Evolutionary conservation across 2,888 invertebrate genomes (phyloP).

Genomic region (Plagodis dolabraria): DNA sequence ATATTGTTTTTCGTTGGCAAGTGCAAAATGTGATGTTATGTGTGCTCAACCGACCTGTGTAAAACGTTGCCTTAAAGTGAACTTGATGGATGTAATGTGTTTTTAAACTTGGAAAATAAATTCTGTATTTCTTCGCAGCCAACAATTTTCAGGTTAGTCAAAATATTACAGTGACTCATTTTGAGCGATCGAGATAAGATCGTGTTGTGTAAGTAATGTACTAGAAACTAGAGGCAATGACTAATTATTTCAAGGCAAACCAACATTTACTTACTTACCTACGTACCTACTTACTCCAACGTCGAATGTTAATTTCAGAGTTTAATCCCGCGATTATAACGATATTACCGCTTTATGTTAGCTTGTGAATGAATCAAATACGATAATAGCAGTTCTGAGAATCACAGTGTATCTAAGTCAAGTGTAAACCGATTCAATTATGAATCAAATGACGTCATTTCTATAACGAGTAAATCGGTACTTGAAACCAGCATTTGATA

Average conservation of each 20-base stretch:
- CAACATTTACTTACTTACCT: constrained; percentile 34
- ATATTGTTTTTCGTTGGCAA: constrained; percentile 68
- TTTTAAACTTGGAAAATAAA: constrained; percentile 73
- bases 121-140: constrained; percentile 46
- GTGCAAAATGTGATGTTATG: constrained; percentile 83
- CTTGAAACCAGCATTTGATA: constrained; percentile 29
- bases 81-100: constrained; percentile 76
- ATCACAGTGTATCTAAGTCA: constrained; percentile 37
- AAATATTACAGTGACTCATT: constrained; percentile 21
- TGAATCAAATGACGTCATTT: constrained; percentile 44
- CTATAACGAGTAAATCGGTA: constrained; percentile 38
- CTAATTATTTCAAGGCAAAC: constrained; percentile 52
- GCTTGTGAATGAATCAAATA: constrained; percentile 37
- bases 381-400: constrained; percentile 31
- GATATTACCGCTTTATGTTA: constrained; percentile 25
- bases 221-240: constrained; percentile 36
- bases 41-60: constrained; percentile 76
- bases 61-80: constrained; percentile 73
- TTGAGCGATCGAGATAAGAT: constrained; percentile 33
- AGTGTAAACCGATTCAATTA: constrained; percentile 40
- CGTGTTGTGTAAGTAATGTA: constrained; percentile 16
- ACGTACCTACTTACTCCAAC: constrained; percentile 34
- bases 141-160: constrained; percentile 63
- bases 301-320: constrained; percentile 42
- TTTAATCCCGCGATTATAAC: constrained; percentile 19